Evolutionary conservation across 2,797 vertebrate species (phyloP).

Genomic region (Schizothorax lantsangensis): DNA sequence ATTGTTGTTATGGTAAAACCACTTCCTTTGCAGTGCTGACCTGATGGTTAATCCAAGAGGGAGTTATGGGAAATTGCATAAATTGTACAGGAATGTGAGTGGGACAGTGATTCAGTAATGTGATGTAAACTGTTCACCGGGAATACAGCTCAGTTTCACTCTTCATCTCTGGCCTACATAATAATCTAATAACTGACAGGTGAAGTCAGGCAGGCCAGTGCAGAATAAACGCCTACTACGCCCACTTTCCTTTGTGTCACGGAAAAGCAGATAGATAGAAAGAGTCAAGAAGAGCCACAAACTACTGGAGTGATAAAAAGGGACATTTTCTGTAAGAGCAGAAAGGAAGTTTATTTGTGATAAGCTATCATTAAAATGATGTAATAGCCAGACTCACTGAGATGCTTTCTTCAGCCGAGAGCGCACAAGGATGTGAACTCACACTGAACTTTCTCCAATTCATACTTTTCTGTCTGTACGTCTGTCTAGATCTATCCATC

Average conservation of each 20-base stretch:
- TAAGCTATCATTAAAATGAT: not conserved
- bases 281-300: not conserved
- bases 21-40: constrained; percentile 15
- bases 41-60: constrained; percentile 7
- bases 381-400: not conserved
- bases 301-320: not conserved
- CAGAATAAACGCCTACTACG: not conserved
- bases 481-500: not conserved
- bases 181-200: not conserved
- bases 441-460: not conserved
- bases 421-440: not conserved
- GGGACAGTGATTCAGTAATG: constrained; percentile 49
- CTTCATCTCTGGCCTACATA: not conserved
- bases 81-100: constrained; percentile 68
- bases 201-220: not conserved
- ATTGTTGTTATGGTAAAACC: not conserved
- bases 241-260: not conserved
- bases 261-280: not conserved
- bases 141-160: constrained; percentile 29
- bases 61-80: constrained; percentile 11
- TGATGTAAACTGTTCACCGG: constrained; percentile 7
- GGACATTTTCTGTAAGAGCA: not conserved
- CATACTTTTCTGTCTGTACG: not conserved
- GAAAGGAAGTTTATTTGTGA: constrained; percentile 4
- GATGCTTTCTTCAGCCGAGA: not conserved